phyloP scores from a whole-genome alignment of 2,113 vertebrate species.

The Notothenia coriiceps region DNA sequence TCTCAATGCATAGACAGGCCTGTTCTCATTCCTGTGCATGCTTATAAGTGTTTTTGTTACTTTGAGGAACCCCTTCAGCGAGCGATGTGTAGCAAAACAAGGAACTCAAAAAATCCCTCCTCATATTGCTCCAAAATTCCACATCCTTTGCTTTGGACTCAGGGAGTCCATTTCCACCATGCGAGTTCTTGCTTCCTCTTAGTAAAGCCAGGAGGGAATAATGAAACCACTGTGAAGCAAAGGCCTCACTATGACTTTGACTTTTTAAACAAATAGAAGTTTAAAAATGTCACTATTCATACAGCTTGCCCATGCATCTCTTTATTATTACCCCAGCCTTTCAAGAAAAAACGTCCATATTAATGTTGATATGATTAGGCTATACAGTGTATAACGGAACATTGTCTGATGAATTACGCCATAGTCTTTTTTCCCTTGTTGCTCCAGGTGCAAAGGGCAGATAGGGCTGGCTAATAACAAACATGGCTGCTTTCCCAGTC shows the following conservation, averaged over 20 bases:
- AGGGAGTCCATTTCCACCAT: slow-evolving; percentile 75
- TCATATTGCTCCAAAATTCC: slow-evolving; percentile 65
- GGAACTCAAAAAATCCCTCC: slow-evolving; percentile 44
- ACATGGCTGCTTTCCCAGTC: slow-evolving; percentile 74
- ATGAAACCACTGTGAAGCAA: slow-evolving; percentile 58
- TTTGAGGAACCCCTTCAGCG: slow-evolving; percentile 34
- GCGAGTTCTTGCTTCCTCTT: slow-evolving; percentile 60
- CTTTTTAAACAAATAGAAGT: slow-evolving; percentile 49
- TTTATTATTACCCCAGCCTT: neutral
- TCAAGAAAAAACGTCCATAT: neutral
- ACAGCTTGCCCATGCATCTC: neutral
- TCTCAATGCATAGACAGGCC: slow-evolving; percentile 66
- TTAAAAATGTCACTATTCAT: slow-evolving; percentile 19
- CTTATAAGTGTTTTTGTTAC: slow-evolving; percentile 53
- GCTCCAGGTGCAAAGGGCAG: slow-evolving; percentile 78
- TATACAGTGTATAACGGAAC: neutral
- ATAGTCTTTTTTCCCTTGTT: slow-evolving; percentile 53
- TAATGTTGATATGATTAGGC: slow-evolving; percentile 4
- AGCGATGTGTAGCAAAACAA: slow-evolving; percentile 43
- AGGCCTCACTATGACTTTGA: slow-evolving; percentile 37
- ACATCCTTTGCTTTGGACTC: slow-evolving; percentile 71
- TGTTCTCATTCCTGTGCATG: slow-evolving; percentile 75
- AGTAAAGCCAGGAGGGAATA: slow-evolving; percentile 48
- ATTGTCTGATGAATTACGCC: slow-evolving; percentile 19
- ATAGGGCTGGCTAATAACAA: slow-evolving; percentile 75